A percentile compares a stretch with the other conserved stretches of the same genome.
phyloP scores from a whole-genome alignment of 1,140 invertebrate species.

The Anthonomus grandis region DNA sequence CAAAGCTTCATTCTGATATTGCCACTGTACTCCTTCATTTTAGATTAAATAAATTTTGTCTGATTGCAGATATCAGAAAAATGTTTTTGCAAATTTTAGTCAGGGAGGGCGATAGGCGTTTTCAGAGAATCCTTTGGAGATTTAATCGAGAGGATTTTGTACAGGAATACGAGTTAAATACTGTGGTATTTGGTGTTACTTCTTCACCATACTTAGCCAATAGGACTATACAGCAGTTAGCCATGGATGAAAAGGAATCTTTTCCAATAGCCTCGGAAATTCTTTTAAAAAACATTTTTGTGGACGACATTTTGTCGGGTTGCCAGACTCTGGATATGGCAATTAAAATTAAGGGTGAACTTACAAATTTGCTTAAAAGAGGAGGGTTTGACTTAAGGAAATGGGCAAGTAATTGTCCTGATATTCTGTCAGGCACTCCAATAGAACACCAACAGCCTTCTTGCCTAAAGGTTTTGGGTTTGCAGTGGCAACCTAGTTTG shows the following conservation, averaged over 20 bases:
- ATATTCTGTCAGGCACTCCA: not conserved
- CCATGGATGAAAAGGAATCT: constrained; percentile 25
- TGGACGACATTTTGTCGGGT: constrained; percentile 29
- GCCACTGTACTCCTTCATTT: constrained; percentile 44
- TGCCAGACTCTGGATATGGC: not conserved
- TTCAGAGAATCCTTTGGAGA: constrained; percentile 48
- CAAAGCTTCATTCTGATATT: constrained; percentile 45
- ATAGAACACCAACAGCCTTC: not conserved
- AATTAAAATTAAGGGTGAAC: not conserved
- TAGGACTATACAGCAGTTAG: constrained; percentile 35
- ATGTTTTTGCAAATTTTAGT: constrained; percentile 48
- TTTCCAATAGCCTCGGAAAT: constrained; percentile 36
- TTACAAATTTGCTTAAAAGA: not conserved
- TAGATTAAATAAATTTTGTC: constrained; percentile 34
- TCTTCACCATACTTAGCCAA: constrained; percentile 40
- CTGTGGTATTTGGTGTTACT: constrained; percentile 45
- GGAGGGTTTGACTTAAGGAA: constrained; percentile 16
- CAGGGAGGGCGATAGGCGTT: constrained; percentile 30
- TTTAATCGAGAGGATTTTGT: constrained; percentile 26
- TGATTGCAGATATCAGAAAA: constrained; percentile 45
- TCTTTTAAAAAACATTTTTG: constrained; percentile 19
- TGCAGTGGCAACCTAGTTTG: too few relatives aligned
- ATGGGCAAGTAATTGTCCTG: constrained; percentile 3
- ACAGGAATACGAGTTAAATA: constrained; percentile 37
- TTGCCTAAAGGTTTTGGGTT: too few relatives aligned